Evolutionary conservation across 2,888 invertebrate genomes (phyloP), one percentile per base, ranked within the genome.

Genomic region (Thymelicus sylvestris): DNA sequence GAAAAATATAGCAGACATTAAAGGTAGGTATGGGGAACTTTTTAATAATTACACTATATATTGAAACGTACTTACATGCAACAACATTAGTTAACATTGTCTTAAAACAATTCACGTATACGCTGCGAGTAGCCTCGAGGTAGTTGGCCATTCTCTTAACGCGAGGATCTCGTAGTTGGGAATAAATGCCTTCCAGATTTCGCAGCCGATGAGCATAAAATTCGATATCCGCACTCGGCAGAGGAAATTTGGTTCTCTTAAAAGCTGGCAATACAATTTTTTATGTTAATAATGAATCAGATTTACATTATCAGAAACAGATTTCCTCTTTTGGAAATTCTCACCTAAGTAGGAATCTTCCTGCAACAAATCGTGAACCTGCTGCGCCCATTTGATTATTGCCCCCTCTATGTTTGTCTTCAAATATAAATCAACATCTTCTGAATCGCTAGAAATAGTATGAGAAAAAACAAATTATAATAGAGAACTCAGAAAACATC

Each of bases 121-220:
- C 96, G 75, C 98, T 98, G 38, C 95, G 94, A 0, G 97, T 96
- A 75, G 95, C 91, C 86, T 98, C 97, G 66, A 98, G 86, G 66
- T 97, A 95, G 72, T 95, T 95, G 0, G 97, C 97, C 95, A 98
- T 97, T 73, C 97, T 96, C 81, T 97, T 96, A 0, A 98, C 97
- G 79, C 97, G 94, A 8, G 96, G 96, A 83, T 97, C 97, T n/a
- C 96, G 94, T 76, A 98, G 91, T 86, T 99, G 99, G 50, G 97
- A 96, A 81, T 97, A 97, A 71, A 99, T 96, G 55, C 96, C 97
- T 83, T 98, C 97, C 8, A 98, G 90, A 84, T 98, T 98, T 74
- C 95, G 95, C 13, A 97, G 90, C 19, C 98, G 95, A 59, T 95
- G 94, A 67, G 95, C 93, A 97, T 98, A 99, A 88, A 97, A 98